phyloP scores from a whole-genome alignment of 2,113 vertebrate species.

The Phalacrocorax pelagicus region DNA sequence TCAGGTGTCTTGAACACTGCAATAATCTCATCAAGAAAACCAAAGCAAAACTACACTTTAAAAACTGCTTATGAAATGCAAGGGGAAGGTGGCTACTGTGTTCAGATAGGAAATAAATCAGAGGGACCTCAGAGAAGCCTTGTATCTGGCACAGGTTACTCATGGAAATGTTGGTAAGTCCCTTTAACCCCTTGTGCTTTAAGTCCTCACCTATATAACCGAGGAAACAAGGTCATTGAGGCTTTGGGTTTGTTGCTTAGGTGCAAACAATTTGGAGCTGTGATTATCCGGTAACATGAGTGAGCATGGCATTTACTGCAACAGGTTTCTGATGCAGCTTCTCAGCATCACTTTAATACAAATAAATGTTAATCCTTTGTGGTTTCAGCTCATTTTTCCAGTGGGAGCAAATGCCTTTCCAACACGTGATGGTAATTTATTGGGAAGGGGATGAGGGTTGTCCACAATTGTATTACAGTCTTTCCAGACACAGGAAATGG shows the following conservation, averaged over 20 bases:
- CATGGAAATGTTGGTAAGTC: neutral
- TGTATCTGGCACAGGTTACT: neutral
- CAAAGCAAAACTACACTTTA: neutral
- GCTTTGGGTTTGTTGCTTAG: neutral
- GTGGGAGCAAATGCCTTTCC: neutral
- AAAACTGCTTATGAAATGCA: neutral
- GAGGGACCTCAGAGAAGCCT: neutral
- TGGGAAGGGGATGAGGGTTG: rapidly evolving
- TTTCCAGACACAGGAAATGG: neutral
- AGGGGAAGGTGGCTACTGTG: neutral
- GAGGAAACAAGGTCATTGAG: neutral
- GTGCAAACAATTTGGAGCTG: neutral
- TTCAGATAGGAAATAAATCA: neutral
- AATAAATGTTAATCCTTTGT: neutral
- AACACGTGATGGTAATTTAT: neutral
- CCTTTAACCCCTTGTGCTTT: neutral
- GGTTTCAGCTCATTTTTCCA: neutral
- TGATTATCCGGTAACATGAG: neutral
- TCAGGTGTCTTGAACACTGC: neutral
- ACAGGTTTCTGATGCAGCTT: neutral
- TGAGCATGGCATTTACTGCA: neutral
- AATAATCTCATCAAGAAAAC: neutral
- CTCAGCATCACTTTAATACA: neutral
- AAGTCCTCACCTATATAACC: neutral
- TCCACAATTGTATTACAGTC: neutral